Percentiles rank a stretch among this genome's conserved stretches.
Evolutionary conservation across 1,140 invertebrate species (phyloP).

Genomic region (Uloborus diversus): DNA sequence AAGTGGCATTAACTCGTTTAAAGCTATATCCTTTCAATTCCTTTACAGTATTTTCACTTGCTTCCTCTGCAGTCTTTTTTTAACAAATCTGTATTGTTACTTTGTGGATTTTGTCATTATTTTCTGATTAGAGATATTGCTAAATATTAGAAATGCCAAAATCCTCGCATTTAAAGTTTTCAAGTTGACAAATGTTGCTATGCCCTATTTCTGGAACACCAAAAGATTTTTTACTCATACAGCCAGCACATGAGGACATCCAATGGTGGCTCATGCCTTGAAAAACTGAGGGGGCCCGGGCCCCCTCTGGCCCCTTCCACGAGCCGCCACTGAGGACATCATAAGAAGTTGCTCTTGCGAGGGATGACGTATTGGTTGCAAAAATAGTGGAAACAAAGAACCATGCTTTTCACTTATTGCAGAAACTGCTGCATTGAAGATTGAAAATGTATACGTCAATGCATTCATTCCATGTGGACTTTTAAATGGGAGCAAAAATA

Average conservation of each 20-base stretch:
- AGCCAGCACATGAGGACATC: neutral
- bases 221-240: neutral
- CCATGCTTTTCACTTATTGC: neutral
- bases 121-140: too few relatives aligned
- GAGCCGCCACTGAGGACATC: too few relatives aligned
- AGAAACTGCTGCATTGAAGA: neutral
- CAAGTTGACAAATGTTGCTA: neutral
- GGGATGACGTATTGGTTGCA: neutral
- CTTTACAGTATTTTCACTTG: neutral
- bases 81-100: neutral
- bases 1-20: too few relatives aligned
- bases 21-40: neutral
- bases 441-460: conserved; percentile 3
- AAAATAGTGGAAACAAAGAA: neutral
- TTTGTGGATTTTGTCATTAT: too few relatives aligned
- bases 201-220: too few relatives aligned
- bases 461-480: neutral
- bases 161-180: too few relatives aligned
- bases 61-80: too few relatives aligned
- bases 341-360: neutral
- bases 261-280: too few relatives aligned
- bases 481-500: neutral
- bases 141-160: too few relatives aligned
- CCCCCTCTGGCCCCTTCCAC: too few relatives aligned
- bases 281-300: too few relatives aligned